These are phyloP conservation scores for Gonatopus flavifemur DNA, from an alignment of 1,140 invertebrate genomes.

Conservation along the genomic window DNA sequence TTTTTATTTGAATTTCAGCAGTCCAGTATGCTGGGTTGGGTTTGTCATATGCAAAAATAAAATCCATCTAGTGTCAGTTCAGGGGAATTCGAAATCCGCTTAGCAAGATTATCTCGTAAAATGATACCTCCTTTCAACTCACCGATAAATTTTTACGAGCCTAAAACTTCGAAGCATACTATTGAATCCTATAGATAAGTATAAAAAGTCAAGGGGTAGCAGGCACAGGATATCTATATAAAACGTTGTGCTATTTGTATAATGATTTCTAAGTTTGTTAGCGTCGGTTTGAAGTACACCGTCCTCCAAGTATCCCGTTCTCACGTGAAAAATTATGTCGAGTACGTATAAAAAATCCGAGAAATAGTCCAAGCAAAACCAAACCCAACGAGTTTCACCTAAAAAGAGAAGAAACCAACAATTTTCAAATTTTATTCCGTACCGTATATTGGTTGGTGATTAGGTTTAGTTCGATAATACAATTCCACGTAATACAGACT, in stretches of 20 bases:
- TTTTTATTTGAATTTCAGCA: no score
- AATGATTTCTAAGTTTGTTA: constrained; percentile 89
- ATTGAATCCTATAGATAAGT: constrained; percentile 97
- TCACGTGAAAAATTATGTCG: constrained; percentile 96
- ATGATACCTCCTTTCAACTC: constrained; percentile 24
- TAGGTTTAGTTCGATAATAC: no score
- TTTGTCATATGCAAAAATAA: no score
- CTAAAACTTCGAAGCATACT: constrained; percentile 95
- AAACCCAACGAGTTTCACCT: constrained; percentile 87
- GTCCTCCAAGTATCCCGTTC: constrained; percentile 94
- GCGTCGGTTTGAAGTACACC: constrained; percentile 95
- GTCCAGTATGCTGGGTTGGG: no score
- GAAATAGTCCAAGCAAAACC: constrained; percentile 96
- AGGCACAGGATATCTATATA: constrained; percentile 98
- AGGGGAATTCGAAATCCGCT: neutral
- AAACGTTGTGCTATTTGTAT: constrained; percentile 98
- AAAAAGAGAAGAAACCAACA: constrained; percentile 20
- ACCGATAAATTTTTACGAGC: constrained; percentile 94
- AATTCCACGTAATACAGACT: no score
- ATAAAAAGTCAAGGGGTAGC: constrained; percentile 95
- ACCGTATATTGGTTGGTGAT: no score
- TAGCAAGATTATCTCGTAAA: neutral
- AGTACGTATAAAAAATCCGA: constrained; percentile 94
- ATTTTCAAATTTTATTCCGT: constrained; percentile 8
- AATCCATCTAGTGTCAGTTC: no score